These are phyloP conservation scores for Pluvianellus socialis DNA, from an alignment of 2,113 vertebrate genomes.

Conservation along the genomic window DNA sequence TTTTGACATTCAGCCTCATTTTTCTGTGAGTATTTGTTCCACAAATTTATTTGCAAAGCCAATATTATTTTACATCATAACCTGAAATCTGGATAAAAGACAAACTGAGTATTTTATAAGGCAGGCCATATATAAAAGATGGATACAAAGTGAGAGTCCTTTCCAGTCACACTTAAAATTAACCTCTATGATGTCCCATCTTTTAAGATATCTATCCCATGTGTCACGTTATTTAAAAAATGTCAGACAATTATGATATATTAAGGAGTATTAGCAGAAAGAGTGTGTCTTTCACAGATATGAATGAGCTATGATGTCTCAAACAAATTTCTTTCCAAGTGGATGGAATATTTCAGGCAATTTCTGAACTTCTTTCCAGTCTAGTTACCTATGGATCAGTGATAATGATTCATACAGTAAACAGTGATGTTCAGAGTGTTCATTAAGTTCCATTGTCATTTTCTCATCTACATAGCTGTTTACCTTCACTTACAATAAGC, in stretches of 20 bases:
- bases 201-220: background rate
- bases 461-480: constrained; percentile 6
- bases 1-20: background rate
- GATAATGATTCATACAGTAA: constrained; percentile 18
- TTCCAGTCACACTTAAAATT: background rate
- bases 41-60: constrained; percentile 10
- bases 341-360: background rate
- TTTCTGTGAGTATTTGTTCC: background rate
- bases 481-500: constrained; percentile 1
- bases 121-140: background rate
- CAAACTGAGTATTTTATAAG: background rate
- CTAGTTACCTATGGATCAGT: background rate
- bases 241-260: background rate
- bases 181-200: background rate
- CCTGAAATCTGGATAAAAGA: background rate
- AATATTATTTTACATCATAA: background rate
- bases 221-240: background rate
- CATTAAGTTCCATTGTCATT: constrained; percentile 16
- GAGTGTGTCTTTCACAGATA: background rate
- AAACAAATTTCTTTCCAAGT: background rate
- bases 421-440: constrained; percentile 9
- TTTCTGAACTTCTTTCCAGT: constrained; percentile 1
- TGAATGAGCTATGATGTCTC: background rate
- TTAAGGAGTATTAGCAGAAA: background rate
- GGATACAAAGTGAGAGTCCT: background rate